Base-by-base conservation (phyloP, 2,888 invertebrate genomes). In the Drosophila putrida region DNA sequence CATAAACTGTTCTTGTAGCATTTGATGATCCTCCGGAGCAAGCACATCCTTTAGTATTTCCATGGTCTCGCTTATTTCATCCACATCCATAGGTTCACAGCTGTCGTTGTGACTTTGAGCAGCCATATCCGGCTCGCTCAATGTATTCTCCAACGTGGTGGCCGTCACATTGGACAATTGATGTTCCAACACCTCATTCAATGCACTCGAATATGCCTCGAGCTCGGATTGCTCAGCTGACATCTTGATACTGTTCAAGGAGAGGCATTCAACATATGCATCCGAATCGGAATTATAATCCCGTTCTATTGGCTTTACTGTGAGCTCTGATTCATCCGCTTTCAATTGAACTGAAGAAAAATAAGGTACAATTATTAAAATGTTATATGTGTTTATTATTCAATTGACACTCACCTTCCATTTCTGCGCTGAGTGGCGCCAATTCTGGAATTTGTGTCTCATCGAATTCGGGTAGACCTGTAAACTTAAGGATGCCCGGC, bases 251-350 rank as follows among this genome's bases (percentile, higher is more conserved):
- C 71, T 79, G 38, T 76, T 72, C 43, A 75, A 71, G 11, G 91
- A 81, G 20, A 89, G 80, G 59, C 92, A 92, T 76, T 92, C 92
- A 6, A 85, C 89, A 80, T 88, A 92, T 6, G 81, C 51, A 44
- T 85, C 85, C 9, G 83, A 83, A 44, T 85, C 83, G 0, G 85
- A 85, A 33, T 80, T 78, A 38, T 72, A 81, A 15, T 81, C 80
- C 11, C 57, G 76, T 10, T 71, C 81, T 38, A n/a, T 43, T 10
- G 36, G 33, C 25, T 71, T 74, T 1, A 54, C 15, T 9, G 50
- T 50, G 6, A 49, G n/a, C 11, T 6, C 38, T 41, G 20, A 28
- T 2, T 11, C 47, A 33, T 60, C 55, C 6, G 61, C n/a, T 41
- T 78, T 82, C 0, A 71, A 15, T 54, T 72, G 70, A 43, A 57